Base-by-base conservation (phyloP, 2,888 invertebrate species). In the Phorcus lineatus region DNA sequence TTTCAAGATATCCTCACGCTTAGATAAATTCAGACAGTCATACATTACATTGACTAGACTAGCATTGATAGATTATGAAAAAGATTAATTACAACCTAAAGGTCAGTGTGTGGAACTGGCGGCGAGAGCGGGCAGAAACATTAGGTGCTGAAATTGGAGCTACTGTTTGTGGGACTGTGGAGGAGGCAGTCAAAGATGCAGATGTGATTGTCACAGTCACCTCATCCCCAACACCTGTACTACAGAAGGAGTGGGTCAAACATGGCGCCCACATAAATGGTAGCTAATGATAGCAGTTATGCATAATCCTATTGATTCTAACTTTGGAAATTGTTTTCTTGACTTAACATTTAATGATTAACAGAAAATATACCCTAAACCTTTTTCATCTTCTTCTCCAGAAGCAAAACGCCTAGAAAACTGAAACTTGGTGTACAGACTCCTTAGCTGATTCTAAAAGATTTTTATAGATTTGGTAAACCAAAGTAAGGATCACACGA, bases 131-230 rank as follows among this genome's bases (percentile, higher is more conserved):
- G 86, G 93, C 93, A 3, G 84, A 90, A 81, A 88, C 86, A 22
- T 86, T 94, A 47, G 92, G 91, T n/a, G 82, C 83, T 22, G 91
- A 93, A 74, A 88, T 93, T 13, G 87, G 86, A n/a, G 82, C 83
- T 11, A 89, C 86, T 28, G 84, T 83, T 62, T 92, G 87, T 79
- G 86, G 90, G 79, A 92, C 90, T 47, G 92, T 92, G 0, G 90
- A 94, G 77, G 94, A 94, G 31, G 95, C 95, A 76, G 95, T 95
- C 0, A 88, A 88, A 57, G 92, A 93, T 83, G 95, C 95, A 0
- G 95, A 96, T 92, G 94, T 96, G 36, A 94, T 96, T 80, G 94
- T 95, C 53, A 95, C 95, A 1, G 94, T 94, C 0, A 95, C 95
- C 1, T 94, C 92, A 81, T 88, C 95, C 2, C 86, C 86, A 0